Conservation (phyloP, 2,797 vertebrate genomes). For the Gymnoscopelus microlampas region DNA sequence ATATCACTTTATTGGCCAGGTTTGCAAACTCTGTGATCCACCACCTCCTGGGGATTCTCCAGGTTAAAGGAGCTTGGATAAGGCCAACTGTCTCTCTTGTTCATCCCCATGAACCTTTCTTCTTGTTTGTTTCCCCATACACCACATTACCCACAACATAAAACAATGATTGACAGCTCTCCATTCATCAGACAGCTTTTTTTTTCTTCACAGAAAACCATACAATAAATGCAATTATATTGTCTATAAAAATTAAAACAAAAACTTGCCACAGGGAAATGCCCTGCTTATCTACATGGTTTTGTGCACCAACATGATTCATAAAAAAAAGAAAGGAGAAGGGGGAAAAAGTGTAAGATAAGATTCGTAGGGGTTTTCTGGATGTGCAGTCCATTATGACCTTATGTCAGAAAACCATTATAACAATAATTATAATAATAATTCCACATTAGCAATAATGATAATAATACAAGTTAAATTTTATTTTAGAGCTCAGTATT, state of each 20-base stretch:
- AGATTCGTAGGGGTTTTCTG: slow-evolving; percentile 53
- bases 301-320: slow-evolving; percentile 49
- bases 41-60: slow-evolving; percentile 22
- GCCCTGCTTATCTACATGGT: slow-evolving; percentile 59
- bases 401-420: slow-evolving; percentile 49
- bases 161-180: slow-evolving; percentile 58
- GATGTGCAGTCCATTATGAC: slow-evolving; percentile 44
- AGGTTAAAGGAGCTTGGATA: neutral
- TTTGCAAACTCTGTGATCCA: slow-evolving; percentile 44
- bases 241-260: slow-evolving; percentile 47
- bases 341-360: slow-evolving; percentile 57
- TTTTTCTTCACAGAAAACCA: slow-evolving; percentile 47
- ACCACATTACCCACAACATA: slow-evolving; percentile 51
- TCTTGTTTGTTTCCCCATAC: slow-evolving; percentile 11
- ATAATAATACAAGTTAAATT: slow-evolving; percentile 64
- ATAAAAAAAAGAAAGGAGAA: slow-evolving; percentile 43
- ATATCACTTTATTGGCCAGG: slow-evolving; percentile 50
- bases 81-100: neutral
- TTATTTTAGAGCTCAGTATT: slow-evolving; percentile 46
- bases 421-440: slow-evolving; percentile 56
- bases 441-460: slow-evolving; percentile 42
- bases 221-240: slow-evolving; percentile 55
- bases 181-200: slow-evolving; percentile 42
- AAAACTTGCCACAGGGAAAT: slow-evolving; percentile 40
- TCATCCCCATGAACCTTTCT: slow-evolving; percentile 1